A percentile compares a stretch with the other conserved stretches of the same genome.
phyloP scores from a whole-genome alignment of 2,888 invertebrate species.

The Lamellibrachia columna region DNA sequence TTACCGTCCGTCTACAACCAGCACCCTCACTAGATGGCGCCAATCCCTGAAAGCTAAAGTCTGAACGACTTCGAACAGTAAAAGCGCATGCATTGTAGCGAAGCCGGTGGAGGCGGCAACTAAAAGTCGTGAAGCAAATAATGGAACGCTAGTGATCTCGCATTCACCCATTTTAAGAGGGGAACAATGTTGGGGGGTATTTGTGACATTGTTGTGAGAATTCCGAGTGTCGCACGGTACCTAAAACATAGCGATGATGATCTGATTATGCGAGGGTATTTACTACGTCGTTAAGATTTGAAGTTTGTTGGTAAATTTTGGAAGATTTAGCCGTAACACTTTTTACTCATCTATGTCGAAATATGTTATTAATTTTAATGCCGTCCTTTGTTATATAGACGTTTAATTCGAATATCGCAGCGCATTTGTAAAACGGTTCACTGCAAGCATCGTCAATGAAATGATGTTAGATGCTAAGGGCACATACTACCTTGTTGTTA shows the following conservation, averaged over 20 bases:
- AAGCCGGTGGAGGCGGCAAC: not conserved
- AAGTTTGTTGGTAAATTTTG: not conserved
- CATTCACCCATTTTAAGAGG: not conserved
- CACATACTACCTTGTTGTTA: not conserved
- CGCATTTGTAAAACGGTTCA: not conserved
- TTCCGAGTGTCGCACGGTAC: not conserved
- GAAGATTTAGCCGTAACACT: not conserved
- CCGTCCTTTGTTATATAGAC: not conserved
- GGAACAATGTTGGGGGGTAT: not conserved
- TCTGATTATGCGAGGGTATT: not conserved
- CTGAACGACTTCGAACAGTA: not conserved
- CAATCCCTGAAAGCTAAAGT: slow-evolving; percentile 7
- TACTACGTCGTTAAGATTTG: not conserved
- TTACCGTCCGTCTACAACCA: not conserved
- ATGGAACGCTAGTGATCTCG: not conserved
- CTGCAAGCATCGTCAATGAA: not conserved
- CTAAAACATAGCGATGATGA: not conserved
- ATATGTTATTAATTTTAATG: not conserved
- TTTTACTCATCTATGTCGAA: not conserved
- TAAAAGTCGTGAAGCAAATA: not conserved
- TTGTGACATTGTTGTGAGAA: not conserved
- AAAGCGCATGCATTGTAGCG: slow-evolving; percentile 1
- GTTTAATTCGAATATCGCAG: not conserved
- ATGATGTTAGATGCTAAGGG: not conserved
- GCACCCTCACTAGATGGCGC: not conserved